phyloP scores from a whole-genome alignment of 2,113 vertebrate genomes.

The Empidonax alnorum region DNA sequence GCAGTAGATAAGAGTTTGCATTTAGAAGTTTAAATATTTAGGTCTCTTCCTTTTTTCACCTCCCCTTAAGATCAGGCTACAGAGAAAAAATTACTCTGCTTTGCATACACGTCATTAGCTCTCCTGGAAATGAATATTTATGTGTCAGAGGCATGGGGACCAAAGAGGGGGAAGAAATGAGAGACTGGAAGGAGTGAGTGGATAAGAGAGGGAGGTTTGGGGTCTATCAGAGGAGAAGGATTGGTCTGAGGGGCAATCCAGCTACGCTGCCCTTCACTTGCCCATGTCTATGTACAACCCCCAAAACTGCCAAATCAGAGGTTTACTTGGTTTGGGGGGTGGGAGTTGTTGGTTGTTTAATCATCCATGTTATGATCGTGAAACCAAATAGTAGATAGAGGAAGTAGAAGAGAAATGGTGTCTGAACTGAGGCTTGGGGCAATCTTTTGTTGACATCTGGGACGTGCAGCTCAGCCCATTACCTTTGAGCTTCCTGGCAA shows the following conservation, averaged over 20 bases:
- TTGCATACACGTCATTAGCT: background rate
- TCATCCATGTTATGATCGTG: background rate
- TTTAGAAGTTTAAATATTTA: background rate
- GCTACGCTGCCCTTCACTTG: background rate
- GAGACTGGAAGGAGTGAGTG: background rate
- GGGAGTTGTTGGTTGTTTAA: background rate
- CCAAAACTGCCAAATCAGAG: background rate
- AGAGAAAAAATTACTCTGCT: background rate
- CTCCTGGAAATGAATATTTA: background rate
- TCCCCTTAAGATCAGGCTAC: background rate
- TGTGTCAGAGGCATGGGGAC: background rate
- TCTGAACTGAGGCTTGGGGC: background rate
- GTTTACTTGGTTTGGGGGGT: background rate
- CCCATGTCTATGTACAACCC: rapidly evolving
- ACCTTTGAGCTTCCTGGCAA: slow-evolving; percentile 65
- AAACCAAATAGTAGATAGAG: background rate
- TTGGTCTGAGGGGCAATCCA: background rate
- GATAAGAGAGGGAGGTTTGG: background rate
- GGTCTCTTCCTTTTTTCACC: background rate
- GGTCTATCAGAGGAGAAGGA: background rate
- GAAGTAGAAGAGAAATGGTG: background rate
- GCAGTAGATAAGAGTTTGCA: background rate
- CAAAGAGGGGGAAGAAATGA: background rate
- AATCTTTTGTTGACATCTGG: background rate
- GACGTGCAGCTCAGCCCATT: background rate